Percentiles rank a stretch among this genome's conserved stretches.
Evolutionary conservation across 1,140 invertebrate species (phyloP).

Genomic region (Leptinotarsa lineolata): DNA sequence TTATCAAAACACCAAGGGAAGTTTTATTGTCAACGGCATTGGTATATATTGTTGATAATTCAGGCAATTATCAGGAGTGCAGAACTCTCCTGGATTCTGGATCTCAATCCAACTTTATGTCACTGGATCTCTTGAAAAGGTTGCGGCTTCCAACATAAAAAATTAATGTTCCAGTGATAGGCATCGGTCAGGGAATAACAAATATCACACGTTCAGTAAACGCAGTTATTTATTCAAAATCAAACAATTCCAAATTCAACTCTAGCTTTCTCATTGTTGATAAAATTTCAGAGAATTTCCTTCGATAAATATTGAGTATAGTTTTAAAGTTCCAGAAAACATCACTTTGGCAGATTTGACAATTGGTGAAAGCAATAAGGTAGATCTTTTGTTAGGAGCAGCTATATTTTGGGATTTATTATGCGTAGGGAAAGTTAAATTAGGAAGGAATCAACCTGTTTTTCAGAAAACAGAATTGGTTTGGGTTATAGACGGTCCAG

Average conservation of each 20-base stretch:
- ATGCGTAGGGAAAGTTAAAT: background rate
- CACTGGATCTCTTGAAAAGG: too few relatives aligned
- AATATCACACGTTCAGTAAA: too few relatives aligned
- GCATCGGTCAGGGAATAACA: background rate
- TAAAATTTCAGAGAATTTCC: background rate
- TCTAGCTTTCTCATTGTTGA: too few relatives aligned
- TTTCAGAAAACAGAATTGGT: background rate
- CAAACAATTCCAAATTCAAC: too few relatives aligned
- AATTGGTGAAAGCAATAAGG: background rate
- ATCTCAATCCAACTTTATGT: too few relatives aligned
- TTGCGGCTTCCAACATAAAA: background rate
- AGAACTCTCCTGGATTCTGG: too few relatives aligned
- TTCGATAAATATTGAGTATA: background rate
- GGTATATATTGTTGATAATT: background rate
- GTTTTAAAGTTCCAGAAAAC: background rate
- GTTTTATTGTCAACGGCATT: background rate
- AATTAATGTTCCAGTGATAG: background rate
- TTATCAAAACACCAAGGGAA: background rate
- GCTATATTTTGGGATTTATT: background rate
- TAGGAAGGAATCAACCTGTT: background rate
- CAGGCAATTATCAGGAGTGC: background rate
- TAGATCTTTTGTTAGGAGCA: background rate
- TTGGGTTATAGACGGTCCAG: too few relatives aligned
- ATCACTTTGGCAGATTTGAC: background rate
- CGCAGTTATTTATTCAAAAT: too few relatives aligned